phyloP scores from a whole-genome alignment of 2,113 vertebrate species.

The Panthera leo region DNA sequence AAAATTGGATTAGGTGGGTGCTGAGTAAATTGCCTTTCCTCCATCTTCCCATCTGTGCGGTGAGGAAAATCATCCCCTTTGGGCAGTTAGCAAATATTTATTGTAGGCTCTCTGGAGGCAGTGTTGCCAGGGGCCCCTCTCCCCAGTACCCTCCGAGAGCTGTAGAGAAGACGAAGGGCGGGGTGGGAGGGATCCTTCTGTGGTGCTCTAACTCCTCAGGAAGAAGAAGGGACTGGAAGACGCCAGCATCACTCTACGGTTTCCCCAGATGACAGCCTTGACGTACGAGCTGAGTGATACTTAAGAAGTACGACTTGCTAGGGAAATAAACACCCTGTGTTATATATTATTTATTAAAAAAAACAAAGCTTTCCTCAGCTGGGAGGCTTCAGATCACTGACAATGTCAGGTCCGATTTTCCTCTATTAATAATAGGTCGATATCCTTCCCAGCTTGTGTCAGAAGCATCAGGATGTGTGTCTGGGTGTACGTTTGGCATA shows the following conservation, averaged over 20 bases:
- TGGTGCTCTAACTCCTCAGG: neutral
- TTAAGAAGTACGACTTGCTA: constrained; percentile 52
- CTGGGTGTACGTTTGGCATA: neutral
- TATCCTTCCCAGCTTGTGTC: neutral
- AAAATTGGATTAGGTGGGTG: neutral
- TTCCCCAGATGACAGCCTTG: neutral
- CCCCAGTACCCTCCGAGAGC: neutral
- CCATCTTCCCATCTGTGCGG: neutral
- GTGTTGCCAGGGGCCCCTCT: neutral
- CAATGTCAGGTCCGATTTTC: constrained; percentile 50
- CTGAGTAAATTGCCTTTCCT: neutral
- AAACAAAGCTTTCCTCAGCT: constrained; percentile 61
- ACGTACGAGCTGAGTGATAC: neutral
- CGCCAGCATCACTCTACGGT: rapidly evolving
- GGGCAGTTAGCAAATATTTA: constrained; percentile 9
- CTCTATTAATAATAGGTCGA: constrained; percentile 29
- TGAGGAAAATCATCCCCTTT: neutral
- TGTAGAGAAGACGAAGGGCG: neutral
- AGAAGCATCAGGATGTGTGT: neutral
- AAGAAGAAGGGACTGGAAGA: constrained; percentile 13
- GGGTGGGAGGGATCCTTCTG: neutral
- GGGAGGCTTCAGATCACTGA: constrained; percentile 64
- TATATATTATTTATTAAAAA: constrained; percentile 72
- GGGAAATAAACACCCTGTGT: constrained; percentile 57
- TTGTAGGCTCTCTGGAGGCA: neutral